These are phyloP conservation scores for Melikaiella ostensackeni DNA, from an alignment of 2,888 invertebrate species.

Conservation along the genomic window DNA sequence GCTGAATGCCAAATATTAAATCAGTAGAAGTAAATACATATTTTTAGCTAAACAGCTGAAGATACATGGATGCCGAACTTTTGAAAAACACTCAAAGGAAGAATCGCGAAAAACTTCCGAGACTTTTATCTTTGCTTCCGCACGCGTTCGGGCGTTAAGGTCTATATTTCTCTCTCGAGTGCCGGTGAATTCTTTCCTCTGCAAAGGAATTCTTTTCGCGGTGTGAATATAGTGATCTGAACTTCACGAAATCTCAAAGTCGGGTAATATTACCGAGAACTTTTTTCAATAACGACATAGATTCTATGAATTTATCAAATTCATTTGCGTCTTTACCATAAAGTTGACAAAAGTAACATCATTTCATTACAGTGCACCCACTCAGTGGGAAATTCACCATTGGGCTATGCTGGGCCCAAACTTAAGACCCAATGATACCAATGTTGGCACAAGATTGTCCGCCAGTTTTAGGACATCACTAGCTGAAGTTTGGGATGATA, in stretches of 20 bases:
- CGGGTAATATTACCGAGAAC: background rate
- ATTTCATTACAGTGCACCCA: background rate
- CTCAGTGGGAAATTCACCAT: too few relatives aligned
- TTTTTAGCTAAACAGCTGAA: background rate
- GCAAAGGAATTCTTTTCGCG: background rate
- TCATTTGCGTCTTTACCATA: background rate
- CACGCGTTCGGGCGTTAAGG: constrained; percentile 14
- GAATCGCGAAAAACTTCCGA: constrained; percentile 11
- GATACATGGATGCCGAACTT: background rate
- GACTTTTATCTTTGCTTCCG: constrained; percentile 20
- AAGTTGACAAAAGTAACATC: background rate
- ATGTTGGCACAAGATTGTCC: too few relatives aligned
- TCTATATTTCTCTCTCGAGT: constrained; percentile 14
- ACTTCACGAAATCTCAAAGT: background rate
- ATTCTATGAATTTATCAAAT: constrained; percentile 13
- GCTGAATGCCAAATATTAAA: background rate
- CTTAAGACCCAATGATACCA: too few relatives aligned
- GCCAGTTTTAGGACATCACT: too few relatives aligned
- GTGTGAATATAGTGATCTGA: background rate
- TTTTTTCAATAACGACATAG: background rate
- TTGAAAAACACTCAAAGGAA: background rate
- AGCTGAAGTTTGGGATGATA: too few relatives aligned
- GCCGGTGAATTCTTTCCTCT: constrained; percentile 19
- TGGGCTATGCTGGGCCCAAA: too few relatives aligned
- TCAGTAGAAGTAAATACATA: background rate